Percentiles rank a stretch among this genome's conserved stretches.
phyloP scores from a whole-genome alignment of 1,140 invertebrate genomes.

The Drosophila novamexicana region DNA sequence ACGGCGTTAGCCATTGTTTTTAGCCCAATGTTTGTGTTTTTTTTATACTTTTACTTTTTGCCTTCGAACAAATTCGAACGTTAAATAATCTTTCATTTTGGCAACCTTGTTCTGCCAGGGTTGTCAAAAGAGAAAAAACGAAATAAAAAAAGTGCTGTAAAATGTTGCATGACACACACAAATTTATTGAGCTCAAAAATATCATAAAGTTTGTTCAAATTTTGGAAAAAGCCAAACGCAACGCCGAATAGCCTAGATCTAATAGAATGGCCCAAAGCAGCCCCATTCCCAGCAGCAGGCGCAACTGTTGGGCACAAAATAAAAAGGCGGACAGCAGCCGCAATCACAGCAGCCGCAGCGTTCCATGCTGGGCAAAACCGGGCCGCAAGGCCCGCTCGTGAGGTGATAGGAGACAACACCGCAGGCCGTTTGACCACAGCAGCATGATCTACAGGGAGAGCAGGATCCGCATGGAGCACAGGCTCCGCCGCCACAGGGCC shows the following conservation, averaged over 20 bases:
- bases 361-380: slow-evolving; percentile 55
- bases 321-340: slow-evolving; percentile 58
- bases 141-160: not conserved
- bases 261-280: slow-evolving; percentile 64
- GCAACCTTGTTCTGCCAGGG: slow-evolving; percentile 37
- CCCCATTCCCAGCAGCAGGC: slow-evolving; percentile 63
- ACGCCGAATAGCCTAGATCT: not conserved
- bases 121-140: slow-evolving; percentile 42
- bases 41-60: not conserved
- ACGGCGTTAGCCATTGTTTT: slow-evolving; percentile 40
- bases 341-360: slow-evolving; percentile 34
- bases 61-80: slow-evolving; percentile 41
- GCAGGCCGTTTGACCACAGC: slow-evolving; percentile 41
- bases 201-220: slow-evolving; percentile 49
- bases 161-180: slow-evolving; percentile 27
- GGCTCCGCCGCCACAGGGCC: not conserved
- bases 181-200: slow-evolving; percentile 70
- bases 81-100: slow-evolving; percentile 59
- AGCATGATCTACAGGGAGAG: slow-evolving; percentile 1
- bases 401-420: slow-evolving; percentile 58
- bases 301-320: slow-evolving; percentile 57
- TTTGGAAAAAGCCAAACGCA: slow-evolving; percentile 1
- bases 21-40: slow-evolving; percentile 32
- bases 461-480: slow-evolving; percentile 10
- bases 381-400: slow-evolving; percentile 53